These are phyloP conservation scores for Nemopilema nomurai DNA, from an alignment of 30 jellyfish, hydroid and myxozoan species.

Conservation along the genomic window DNA sequence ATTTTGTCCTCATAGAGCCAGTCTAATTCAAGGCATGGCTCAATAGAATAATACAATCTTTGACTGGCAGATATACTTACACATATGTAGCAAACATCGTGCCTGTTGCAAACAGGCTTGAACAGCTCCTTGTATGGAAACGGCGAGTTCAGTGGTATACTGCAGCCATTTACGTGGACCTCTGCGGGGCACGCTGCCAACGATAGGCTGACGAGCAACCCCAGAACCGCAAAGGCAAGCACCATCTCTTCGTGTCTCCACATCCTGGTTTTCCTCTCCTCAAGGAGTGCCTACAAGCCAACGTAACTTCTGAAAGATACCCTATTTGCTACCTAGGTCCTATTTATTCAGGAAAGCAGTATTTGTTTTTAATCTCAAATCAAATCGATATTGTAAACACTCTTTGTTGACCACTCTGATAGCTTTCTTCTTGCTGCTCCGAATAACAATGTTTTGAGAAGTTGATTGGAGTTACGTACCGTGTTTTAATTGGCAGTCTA, in stretches of 20 bases:
- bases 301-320: no score
- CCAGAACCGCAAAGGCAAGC: not conserved
- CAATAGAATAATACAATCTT: no score
- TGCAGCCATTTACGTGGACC: constrained; percentile 53
- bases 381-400: not conserved
- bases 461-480: no score
- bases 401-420: no score
- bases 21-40: no score
- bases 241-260: not conserved
- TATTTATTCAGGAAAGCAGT: not conserved
- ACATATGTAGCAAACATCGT: constrained; percentile 59
- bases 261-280: not conserved
- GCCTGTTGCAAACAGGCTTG: constrained; percentile 59
- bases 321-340: not conserved
- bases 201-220: not conserved
- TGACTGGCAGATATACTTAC: constrained; percentile 28
- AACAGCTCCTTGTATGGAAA: constrained; percentile 47
- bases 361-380: not conserved
- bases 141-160: constrained; percentile 37
- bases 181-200: constrained; percentile 36
- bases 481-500: no score
- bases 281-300: no score
- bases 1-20: no score
- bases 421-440: no score
- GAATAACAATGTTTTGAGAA: no score